These are phyloP conservation scores for Montipora foliosa DNA, from an alignment of 64 coral and sea anemone species.

Conservation along the genomic window DNA sequence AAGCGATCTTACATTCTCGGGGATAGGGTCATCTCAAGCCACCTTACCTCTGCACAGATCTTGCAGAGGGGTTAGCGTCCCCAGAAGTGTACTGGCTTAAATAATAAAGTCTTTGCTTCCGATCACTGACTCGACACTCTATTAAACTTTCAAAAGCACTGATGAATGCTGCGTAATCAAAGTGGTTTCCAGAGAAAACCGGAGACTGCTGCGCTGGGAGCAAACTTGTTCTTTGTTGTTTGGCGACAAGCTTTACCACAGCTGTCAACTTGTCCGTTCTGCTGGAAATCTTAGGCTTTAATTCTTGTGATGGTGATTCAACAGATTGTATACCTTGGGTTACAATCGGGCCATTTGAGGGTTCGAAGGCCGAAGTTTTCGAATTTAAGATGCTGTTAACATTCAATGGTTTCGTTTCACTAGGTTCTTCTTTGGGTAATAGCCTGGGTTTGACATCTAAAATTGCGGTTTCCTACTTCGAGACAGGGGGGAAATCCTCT, in stretches of 20 bases:
- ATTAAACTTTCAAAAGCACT: conserved; percentile 61
- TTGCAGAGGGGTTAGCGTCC: conserved; percentile 51
- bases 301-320: not conserved
- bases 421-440: not conserved
- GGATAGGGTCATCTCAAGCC: conserved; percentile 27
- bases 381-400: not conserved
- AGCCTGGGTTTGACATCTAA: not conserved
- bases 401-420: conserved; percentile 2
- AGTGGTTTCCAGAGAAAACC: conserved; percentile 54
- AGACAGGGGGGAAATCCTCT: conserved; percentile 12
- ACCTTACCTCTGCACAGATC: conserved; percentile 49
- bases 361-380: not conserved
- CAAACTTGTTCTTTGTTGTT: conserved; percentile 29
- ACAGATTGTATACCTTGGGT: not conserved
- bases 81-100: conserved; percentile 36
- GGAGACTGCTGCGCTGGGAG: conserved; percentile 36
- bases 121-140: conserved; percentile 26
- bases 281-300: not conserved
- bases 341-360: not conserved
- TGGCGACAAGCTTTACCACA: conserved; percentile 39
- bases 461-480: not conserved
- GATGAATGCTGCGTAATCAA: conserved; percentile 52
- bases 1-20: not conserved
- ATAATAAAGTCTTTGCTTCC: conserved; percentile 56
- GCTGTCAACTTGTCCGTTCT: conserved; percentile 11